Conservation (phyloP, 2,113 vertebrate species). For the Circaetus cinerascens region DNA sequence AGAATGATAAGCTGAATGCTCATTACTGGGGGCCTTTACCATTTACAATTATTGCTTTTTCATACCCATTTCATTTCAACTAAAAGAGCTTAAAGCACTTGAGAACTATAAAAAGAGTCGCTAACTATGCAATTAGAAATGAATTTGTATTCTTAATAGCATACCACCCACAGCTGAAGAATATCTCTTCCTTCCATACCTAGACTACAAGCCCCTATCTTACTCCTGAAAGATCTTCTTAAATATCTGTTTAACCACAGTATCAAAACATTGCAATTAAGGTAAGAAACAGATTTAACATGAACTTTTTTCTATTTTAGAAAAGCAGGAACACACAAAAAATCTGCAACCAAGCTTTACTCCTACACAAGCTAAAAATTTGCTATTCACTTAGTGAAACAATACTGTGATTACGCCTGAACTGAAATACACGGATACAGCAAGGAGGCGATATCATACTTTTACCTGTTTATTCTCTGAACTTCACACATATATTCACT, state of each 20-base stretch:
- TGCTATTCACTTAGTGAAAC: slow-evolving; percentile 7
- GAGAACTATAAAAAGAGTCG: background rate
- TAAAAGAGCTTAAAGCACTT: background rate
- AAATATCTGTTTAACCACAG: background rate
- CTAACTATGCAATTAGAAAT: slow-evolving; percentile 4
- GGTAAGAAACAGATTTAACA: slow-evolving; percentile 22
- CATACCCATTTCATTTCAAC: background rate
- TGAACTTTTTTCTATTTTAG: slow-evolving; percentile 3
- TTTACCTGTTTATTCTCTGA: background rate
- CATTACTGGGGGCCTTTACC: background rate
- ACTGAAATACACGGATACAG: background rate
- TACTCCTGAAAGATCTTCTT: background rate
- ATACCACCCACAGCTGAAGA: slow-evolving; percentile 15
- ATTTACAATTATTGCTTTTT: background rate
- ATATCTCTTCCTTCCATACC: background rate
- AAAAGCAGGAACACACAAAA: slow-evolving; percentile 10
- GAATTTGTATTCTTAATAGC: slow-evolving; percentile 19
- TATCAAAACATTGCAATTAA: slow-evolving; percentile 5
- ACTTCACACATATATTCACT: background rate
- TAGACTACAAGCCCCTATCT: background rate
- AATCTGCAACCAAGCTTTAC: background rate
- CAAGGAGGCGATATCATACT: background rate
- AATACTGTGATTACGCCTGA: background rate
- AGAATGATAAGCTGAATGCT: background rate
- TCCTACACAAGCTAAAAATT: slow-evolving; percentile 21